Percentiles rank a stretch among this genome's conserved stretches.
Conservation (phyloP, 2,797 vertebrate genomes). For the Haliaeetus vocifer region DNA sequence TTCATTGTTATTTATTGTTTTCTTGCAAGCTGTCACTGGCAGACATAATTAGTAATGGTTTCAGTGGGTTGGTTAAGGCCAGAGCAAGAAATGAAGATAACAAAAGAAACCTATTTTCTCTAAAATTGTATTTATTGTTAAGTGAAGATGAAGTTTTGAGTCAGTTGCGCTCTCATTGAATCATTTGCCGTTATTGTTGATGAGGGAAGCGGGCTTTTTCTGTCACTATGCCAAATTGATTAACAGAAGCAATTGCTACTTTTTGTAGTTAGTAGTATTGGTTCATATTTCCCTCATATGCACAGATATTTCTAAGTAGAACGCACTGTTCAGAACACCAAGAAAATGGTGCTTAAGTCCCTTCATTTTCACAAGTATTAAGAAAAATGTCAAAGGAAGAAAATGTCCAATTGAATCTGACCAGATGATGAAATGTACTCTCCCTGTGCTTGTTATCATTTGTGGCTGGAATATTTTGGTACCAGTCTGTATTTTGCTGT, state of each 20-base stretch:
- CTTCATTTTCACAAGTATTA: neutral
- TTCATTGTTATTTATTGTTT: neutral
- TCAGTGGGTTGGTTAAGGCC: neutral
- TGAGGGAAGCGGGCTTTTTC: neutral
- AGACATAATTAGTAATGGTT: neutral
- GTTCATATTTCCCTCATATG: neutral
- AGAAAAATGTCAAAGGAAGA: conserved; percentile 5
- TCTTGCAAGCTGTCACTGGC: neutral
- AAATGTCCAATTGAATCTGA: neutral
- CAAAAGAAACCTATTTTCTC: neutral
- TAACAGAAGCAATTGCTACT: neutral
- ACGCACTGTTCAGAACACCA: conserved; percentile 6
- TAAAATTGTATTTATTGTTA: neutral
- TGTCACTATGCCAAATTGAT: neutral
- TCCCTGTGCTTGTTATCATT: neutral
- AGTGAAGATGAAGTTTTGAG: neutral
- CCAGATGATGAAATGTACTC: neutral
- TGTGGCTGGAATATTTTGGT: neutral
- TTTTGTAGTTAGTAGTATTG: neutral
- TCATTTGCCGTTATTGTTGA: neutral
- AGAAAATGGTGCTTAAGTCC: neutral
- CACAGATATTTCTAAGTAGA: neutral
- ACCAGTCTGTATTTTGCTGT: neutral
- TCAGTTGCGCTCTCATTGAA: neutral
- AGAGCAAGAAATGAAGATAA: neutral